Base-by-base conservation (phyloP, 2,113 vertebrate species). In the Strigops habroptila region DNA sequence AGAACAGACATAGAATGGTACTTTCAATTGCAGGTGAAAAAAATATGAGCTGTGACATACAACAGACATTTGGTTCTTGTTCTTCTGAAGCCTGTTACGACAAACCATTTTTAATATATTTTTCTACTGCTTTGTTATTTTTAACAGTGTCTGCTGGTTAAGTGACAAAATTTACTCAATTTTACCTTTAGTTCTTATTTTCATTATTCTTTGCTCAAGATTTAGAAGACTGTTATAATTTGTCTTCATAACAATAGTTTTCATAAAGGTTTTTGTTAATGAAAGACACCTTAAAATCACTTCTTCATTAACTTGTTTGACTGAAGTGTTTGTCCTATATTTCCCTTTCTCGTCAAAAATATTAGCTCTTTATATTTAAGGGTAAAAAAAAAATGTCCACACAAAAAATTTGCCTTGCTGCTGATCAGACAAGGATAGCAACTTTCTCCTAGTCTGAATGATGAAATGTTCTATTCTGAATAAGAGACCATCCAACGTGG, bases 391-490 rank as follows among this genome's bases (percentile, higher is more conserved):
- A 62, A 28, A 33, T 52, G 17, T 31, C 24, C n/a, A 43, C 16
- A 37, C 67, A 55, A 91, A 71, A 75, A 37, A 65, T 33, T 80
- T 78, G 3, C 12, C 64, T 68, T 21, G 5, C 22, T 57, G 10
- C 17, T 86, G 24, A 67, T 90, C 65, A 90, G 31, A 16, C 28
- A 49, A 91, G 28, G 52, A 69, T 83, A 87, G 35, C 6, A 88
- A 79, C 74, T 90, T 95, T 88, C 67, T 93, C 41, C 28, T 37
- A 71, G 60, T 78, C 12, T 75, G 27, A 86, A 85, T 76, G 23
- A 86, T 87, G 14, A 88, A 92, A 83, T 89, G 27, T 81, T 88
- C 59, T 68, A 17, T 86, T 96, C 67, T 83, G 78, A 88, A 82
- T 49, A 90, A 92, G 62, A 95, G 59, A 81, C 51, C 11, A 68